A percentile compares a stretch with the other conserved stretches of the same genome.
Evolutionary conservation across 2,888 invertebrate species (phyloP).

Genomic region (Blomia tropicalis): DNA sequence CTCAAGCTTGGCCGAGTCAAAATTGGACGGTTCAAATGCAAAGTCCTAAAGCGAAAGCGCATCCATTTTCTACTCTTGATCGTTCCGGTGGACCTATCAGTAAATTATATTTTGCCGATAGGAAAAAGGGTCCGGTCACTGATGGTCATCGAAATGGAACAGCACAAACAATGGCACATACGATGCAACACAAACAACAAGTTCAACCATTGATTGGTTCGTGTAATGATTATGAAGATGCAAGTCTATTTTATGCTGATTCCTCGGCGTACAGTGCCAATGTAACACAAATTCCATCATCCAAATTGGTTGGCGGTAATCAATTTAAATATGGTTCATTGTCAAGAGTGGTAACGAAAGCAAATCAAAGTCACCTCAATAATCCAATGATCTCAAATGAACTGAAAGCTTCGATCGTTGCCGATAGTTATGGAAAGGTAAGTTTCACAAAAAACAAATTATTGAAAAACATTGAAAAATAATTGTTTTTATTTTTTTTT

Average conservation of each 20-base stretch:
- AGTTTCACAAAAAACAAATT: not conserved
- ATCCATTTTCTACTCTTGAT: conserved; percentile 3
- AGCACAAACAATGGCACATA: not conserved
- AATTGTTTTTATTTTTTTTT: not conserved
- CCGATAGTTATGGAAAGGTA: conserved; percentile 6
- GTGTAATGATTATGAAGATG: not conserved
- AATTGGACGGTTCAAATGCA: not conserved
- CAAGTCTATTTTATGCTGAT: not conserved
- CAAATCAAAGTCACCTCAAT: not conserved
- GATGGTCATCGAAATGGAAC: not conserved
- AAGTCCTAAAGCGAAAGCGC: not conserved
- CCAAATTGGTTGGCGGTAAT: conserved; percentile 6
- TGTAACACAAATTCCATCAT: conserved; percentile 14
- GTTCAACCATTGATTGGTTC: conserved; percentile 2
- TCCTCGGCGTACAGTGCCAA: not conserved
- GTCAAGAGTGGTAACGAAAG: not conserved
- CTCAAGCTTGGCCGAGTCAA: not conserved
- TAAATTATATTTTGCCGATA: not conserved
- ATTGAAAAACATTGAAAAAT: not conserved
- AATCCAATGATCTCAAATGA: not conserved
- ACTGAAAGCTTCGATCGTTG: not conserved
- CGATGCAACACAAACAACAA: not conserved
- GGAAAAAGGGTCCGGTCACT: not conserved
- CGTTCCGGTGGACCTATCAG: not conserved
- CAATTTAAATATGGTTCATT: conserved; percentile 13